Percentiles rank a stretch among this genome's conserved stretches.
These are phyloP conservation scores for Clarias fuscus DNA, from an alignment of 2,797 vertebrate genomes.

Conservation along the genomic window DNA sequence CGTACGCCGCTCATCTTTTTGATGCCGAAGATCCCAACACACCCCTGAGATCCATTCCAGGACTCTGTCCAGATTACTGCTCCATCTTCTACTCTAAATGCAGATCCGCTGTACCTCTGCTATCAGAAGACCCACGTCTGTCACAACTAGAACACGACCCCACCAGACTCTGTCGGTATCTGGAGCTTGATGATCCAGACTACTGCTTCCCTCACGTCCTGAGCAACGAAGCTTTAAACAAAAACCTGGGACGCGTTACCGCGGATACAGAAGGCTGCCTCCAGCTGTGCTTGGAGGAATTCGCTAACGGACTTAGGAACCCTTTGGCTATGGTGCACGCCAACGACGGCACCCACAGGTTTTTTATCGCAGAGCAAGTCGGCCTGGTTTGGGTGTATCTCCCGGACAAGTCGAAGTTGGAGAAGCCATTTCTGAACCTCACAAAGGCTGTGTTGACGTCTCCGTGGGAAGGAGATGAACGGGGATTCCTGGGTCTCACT, in stretches of 20 bases:
- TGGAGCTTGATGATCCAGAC: slow-evolving; percentile 84
- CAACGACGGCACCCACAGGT: slow-evolving; percentile 87
- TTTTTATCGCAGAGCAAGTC: slow-evolving; percentile 93
- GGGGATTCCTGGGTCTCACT: slow-evolving; percentile 89
- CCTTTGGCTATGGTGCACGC: slow-evolving; percentile 93
- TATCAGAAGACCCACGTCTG: slow-evolving; percentile 76
- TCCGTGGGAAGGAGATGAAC: slow-evolving; percentile 94
- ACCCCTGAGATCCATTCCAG: slow-evolving; percentile 81
- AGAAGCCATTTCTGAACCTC: slow-evolving; percentile 89
- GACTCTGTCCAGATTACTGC: slow-evolving; percentile 92
- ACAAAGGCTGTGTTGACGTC: slow-evolving; percentile 87
- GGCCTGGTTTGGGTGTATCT: slow-evolving; percentile 94
- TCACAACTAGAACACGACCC: slow-evolving; percentile 70
- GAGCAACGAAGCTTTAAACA: slow-evolving; percentile 76
- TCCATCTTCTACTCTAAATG: slow-evolving; percentile 80
- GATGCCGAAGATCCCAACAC: slow-evolving; percentile 90
- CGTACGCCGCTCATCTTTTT: slow-evolving; percentile 91
- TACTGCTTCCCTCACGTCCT: slow-evolving; percentile 92
- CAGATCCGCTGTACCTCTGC: slow-evolving; percentile 71
- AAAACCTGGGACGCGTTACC: slow-evolving; percentile 81
- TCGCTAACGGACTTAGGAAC: slow-evolving; percentile 87
- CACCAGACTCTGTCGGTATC: slow-evolving; percentile 75
- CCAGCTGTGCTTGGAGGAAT: slow-evolving; percentile 89
- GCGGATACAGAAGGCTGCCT: slow-evolving; percentile 83
- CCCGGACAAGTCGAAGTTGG: slow-evolving; percentile 78